Base-by-base conservation (phyloP, 2,888 invertebrate species). In the Piscicola geometra region DNA sequence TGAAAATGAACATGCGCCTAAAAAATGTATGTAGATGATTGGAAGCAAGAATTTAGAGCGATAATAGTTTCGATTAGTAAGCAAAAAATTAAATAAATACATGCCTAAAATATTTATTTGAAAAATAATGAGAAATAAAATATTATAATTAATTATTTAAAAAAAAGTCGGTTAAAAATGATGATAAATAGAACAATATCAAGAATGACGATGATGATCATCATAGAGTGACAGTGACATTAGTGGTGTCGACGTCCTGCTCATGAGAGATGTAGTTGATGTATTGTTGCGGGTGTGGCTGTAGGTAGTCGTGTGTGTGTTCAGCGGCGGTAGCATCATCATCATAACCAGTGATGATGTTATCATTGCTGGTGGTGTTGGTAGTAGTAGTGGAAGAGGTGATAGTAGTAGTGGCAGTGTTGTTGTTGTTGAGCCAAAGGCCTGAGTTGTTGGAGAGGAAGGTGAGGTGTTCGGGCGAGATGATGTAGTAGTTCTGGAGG, bases 171-270 rank as follows among this genome's bases (percentile, higher is more conserved):
- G 21, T 18, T 5, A 3, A 56, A 56, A 56, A 56, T 56, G n/a
- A 56, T 25, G 12, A 25, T 25, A 56, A 56, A n/a, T n/a, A n/a
- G n/a, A n/a, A n/a, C n/a, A n/a, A n/a, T n/a, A n/a, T n/a, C 5
- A 56, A 25, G 5, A 56, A 56, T 56, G 60, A 56, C 15, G 15
- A 41, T 41, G 41, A 56, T 25, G 25, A 56, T 25, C 3, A 25
- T 56, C 60, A 56, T 25, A 56, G 21, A 56, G 60, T 5, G n/a
- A n/a, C 60, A 15, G 21, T 56, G 25, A 21, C n/a, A 21, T n/a
- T 56, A 25, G 60, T 67, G 18, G 67, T 33, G 33, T 33, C 67
- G 12, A 67, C 67, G 28, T 67, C 67, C n/a, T 67, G 67, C n/a
- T 67, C 67, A n/a, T 67, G 67, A 2, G 67, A 67, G 33, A 67